phyloP scores from a whole-genome alignment of 2,113 vertebrate genomes.

The Bombycilla garrulus region DNA sequence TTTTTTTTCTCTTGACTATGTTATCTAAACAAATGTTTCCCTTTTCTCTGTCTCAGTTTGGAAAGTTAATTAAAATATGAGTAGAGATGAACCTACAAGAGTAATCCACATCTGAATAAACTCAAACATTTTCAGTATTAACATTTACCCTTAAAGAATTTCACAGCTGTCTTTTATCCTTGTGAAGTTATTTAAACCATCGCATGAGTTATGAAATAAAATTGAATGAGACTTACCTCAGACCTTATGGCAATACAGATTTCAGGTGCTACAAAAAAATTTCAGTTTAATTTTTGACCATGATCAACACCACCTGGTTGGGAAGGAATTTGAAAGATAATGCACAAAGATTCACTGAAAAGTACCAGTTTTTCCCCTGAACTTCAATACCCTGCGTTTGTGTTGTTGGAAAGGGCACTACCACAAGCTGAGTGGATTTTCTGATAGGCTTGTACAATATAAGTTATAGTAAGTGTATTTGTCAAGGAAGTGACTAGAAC shows the following conservation, averaged over 20 bases:
- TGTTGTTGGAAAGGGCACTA: background rate
- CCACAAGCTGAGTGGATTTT: background rate
- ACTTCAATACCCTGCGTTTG: accelerated
- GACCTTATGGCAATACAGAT: background rate
- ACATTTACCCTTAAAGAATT: background rate
- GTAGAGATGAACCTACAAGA: background rate
- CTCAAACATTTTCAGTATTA: background rate
- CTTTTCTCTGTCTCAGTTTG: background rate
- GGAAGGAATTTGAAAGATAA: background rate
- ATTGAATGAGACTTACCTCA: background rate
- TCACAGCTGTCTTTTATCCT: background rate
- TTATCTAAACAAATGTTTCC: background rate
- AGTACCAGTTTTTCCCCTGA: background rate
- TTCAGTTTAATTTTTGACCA: background rate
- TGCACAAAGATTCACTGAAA: background rate
- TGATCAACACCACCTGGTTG: background rate
- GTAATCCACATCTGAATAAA: background rate
- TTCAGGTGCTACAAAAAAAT: background rate
- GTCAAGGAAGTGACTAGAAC: background rate
- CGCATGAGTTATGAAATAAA: background rate
- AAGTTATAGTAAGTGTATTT: background rate
- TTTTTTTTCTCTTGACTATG: background rate
- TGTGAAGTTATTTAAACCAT: background rate
- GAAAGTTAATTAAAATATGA: background rate
- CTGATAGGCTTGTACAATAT: background rate